phyloP scores from a whole-genome alignment of 2,888 invertebrate genomes.

The Parnassius orleans region DNA sequence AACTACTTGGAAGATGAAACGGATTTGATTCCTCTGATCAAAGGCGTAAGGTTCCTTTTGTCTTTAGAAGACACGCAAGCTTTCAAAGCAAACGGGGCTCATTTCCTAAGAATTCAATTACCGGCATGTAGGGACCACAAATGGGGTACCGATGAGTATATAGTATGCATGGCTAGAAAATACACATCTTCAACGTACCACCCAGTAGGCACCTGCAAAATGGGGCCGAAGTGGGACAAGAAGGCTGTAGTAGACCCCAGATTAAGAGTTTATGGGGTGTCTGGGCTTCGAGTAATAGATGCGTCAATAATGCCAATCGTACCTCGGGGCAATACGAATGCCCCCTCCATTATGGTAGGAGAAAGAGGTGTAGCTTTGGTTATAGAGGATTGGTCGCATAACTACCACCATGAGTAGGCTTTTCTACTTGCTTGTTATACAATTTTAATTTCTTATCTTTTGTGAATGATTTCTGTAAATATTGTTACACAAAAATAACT shows the following conservation, averaged over 20 bases:
- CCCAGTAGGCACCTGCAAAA: slow-evolving; percentile 62
- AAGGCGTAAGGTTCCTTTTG: slow-evolving; percentile 80
- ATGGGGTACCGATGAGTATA: slow-evolving; percentile 83
- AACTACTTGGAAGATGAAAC: slow-evolving; percentile 80
- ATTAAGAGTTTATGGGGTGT: slow-evolving; percentile 83
- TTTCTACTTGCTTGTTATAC: too few relatives aligned
- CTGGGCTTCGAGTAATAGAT: slow-evolving; percentile 84
- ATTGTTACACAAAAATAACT: too few relatives aligned
- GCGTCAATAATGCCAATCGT: slow-evolving; percentile 90
- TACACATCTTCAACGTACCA: slow-evolving; percentile 79
- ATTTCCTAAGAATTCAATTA: slow-evolving; percentile 73
- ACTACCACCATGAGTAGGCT: background rate
- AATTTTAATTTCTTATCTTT: too few relatives aligned
- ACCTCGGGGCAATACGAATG: slow-evolving; percentile 90
- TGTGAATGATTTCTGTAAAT: too few relatives aligned
- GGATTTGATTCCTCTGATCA: slow-evolving; percentile 81
- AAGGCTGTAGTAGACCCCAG: slow-evolving; percentile 85
- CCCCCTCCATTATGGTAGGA: slow-evolving; percentile 68
- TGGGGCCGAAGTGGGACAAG: slow-evolving; percentile 79
- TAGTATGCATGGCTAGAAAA: slow-evolving; percentile 80
- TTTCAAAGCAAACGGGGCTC: slow-evolving; percentile 78
- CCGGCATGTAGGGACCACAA: slow-evolving; percentile 79
- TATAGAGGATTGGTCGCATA: slow-evolving; percentile 46
- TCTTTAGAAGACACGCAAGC: slow-evolving; percentile 79
- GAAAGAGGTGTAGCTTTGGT: slow-evolving; percentile 47